Evolutionary conservation across 2,113 vertebrate species (phyloP).

Genomic region (Bubo bubo): DNA sequence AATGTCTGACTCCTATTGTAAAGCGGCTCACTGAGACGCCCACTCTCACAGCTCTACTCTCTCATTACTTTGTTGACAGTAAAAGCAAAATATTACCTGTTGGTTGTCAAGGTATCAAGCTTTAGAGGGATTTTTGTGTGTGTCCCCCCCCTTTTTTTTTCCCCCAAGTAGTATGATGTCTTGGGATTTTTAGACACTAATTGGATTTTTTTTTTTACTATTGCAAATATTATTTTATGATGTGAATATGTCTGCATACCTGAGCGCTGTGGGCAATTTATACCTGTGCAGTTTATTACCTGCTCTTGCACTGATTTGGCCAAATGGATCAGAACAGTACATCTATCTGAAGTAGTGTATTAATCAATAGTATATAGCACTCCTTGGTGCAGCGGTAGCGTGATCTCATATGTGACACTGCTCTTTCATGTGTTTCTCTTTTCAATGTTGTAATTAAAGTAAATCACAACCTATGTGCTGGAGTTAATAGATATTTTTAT

Average conservation of each 20-base stretch:
- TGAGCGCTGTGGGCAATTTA: neutral
- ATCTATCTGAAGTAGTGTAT: neutral
- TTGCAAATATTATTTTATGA: neutral
- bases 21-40: neutral
- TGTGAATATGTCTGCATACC: neutral
- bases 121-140: neutral
- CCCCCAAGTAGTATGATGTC: neutral
- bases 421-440: slow-evolving; percentile 1
- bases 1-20: neutral
- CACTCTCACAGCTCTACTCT: neutral
- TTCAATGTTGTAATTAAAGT: slow-evolving; percentile 28
- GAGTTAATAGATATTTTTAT: slow-evolving; percentile 47
- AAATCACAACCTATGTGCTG: neutral
- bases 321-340: neutral
- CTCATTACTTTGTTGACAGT: slow-evolving; percentile 31
- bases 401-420: neutral
- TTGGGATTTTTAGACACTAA: slow-evolving; percentile 50
- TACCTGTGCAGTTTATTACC: neutral
- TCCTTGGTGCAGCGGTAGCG: neutral
- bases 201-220: neutral
- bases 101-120: slow-evolving; percentile 56
- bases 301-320: neutral
- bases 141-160: neutral
- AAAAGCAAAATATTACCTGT: slow-evolving; percentile 50
- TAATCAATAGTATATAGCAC: neutral